These are phyloP conservation scores for Ranitomeya variabilis DNA, from an alignment of 2,113 vertebrate genomes.

Conservation along the genomic window DNA sequence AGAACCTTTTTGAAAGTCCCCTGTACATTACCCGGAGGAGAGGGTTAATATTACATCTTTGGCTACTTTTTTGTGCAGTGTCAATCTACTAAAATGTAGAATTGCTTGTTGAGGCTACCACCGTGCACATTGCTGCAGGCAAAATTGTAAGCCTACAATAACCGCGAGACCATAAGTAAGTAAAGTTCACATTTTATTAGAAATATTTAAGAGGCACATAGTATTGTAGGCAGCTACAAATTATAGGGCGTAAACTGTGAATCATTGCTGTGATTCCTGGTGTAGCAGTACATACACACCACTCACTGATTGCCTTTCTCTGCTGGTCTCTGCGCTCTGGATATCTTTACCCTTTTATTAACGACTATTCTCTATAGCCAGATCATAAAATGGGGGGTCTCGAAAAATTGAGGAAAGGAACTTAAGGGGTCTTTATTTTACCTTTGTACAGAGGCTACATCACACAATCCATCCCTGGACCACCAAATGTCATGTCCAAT, in stretches of 20 bases:
- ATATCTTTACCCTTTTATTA: background rate
- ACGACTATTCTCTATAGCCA: no score
- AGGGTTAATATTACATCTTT: no score
- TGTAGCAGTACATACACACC: background rate
- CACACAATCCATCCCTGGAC: background rate
- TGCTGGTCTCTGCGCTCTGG: no score
- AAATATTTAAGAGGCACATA: constrained; percentile 36
- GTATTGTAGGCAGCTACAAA: constrained; percentile 17
- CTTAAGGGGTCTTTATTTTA: background rate
- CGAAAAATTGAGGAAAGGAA: background rate
- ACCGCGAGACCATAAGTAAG: background rate
- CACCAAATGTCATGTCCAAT: background rate
- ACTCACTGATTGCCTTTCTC: background rate
- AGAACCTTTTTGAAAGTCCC: background rate
- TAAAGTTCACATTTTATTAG: constrained; percentile 26
- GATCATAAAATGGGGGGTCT: no score
- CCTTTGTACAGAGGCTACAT: background rate
- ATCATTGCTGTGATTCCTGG: constrained; percentile 14
- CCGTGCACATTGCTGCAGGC: background rate
- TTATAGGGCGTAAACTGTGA: constrained; percentile 38
- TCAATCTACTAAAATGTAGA: background rate
- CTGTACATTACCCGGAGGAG: background rate
- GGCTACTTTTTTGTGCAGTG: background rate
- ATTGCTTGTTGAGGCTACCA: background rate
- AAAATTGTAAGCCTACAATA: background rate